Evolutionary conservation across 2,888 invertebrate species (phyloP), one percentile per base, ranked within the genome.

Genomic region (Drosophila nr. perissopoda): DNA sequence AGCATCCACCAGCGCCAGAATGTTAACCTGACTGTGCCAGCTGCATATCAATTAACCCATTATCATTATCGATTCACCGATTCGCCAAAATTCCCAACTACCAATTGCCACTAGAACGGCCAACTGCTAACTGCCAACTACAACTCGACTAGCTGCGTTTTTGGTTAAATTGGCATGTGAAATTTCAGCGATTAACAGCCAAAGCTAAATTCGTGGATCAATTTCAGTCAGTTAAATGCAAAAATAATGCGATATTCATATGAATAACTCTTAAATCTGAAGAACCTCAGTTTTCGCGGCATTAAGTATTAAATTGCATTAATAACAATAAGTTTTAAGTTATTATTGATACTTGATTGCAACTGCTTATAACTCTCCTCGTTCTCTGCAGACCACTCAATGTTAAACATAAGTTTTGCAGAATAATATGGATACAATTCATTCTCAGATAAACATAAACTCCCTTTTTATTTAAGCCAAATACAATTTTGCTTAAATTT

Each of bases 11-110:
- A 51, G 31, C 58, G 58, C 25, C 40, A 40, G 36, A 62, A 52
- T 27, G 51, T 45, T 66, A 65, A 71, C 57, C 61, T 62, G 40
- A 36, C 29, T 59, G 29, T 59, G 64, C 48, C 38, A 27, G 34
- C 48, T 71, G 77, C 59, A 73, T 77, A 77, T 80, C 78, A 80
- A 71, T 75, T 71, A 76, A 51, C 62, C 62, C 72, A 60, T 66
- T 67, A 66, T 66, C 70, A 80, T 78, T 78, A 65, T 62, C 64
- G 56, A 78, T 62, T 73, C 33, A 16, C 45, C 45, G 13, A 45
- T 48, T 63, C 13, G 57, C 6, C 31, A 21, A 57, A 54, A 33
- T 66, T 16, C 42, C 16, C 45, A 64, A 62, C 56, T 62, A 54
- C 38, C 27, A 52, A 53, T 49, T 18, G 49, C 8, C 29, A 49